These are phyloP conservation scores for Xiphophorus hellerii DNA, from an alignment of 2,113 vertebrate species.

Conservation along the genomic window DNA sequence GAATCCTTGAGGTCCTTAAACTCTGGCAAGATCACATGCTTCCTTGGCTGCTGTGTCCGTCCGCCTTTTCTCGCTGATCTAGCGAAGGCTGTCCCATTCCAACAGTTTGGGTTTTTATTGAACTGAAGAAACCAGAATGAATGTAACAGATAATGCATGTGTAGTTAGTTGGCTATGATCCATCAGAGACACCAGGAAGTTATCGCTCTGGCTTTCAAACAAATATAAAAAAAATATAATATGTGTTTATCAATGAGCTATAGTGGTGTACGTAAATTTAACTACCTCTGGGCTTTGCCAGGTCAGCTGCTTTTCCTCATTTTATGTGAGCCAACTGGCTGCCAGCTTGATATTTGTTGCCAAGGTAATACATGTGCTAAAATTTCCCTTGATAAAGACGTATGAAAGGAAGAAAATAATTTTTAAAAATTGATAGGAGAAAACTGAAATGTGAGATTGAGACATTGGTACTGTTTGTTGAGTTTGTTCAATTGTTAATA, in stretches of 20 bases:
- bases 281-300: too few species aligned
- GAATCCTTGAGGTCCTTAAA: constrained; percentile 75
- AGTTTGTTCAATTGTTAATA: too few species aligned
- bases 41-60: constrained; percentile 67
- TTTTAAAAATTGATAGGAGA: too few species aligned
- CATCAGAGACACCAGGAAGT: neutral
- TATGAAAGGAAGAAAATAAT: neutral
- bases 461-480: too few species aligned
- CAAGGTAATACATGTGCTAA: neutral
- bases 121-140: neutral
- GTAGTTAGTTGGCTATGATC: neutral
- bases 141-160: neutral
- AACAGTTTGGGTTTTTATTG: constrained; percentile 15
- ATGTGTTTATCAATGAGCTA: neutral
- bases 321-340: constrained; percentile 1
- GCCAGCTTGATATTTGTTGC: neutral
- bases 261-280: neutral
- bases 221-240: neutral
- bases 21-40: constrained; percentile 80
- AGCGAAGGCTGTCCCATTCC: constrained; percentile 21
- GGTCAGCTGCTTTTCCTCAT: neutral
- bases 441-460: too few species aligned
- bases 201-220: neutral
- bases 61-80: constrained; percentile 42
- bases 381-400: neutral